These are phyloP conservation scores for Acromyrmex charruanus DNA, from an alignment of 1,140 invertebrate genomes.

Conservation along the genomic window DNA sequence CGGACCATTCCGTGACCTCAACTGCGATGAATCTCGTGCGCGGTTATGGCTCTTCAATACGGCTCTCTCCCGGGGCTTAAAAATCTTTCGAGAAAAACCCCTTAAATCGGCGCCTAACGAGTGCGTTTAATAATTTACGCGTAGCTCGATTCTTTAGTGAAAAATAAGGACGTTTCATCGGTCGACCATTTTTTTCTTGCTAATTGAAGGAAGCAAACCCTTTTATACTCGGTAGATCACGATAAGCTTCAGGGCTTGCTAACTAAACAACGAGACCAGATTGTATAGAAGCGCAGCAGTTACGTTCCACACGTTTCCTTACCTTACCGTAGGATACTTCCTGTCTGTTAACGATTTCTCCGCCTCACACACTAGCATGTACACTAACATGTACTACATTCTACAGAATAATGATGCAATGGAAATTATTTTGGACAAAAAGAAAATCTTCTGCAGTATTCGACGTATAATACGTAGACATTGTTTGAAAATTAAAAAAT, in stretches of 20 bases:
- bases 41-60: constrained; percentile 22
- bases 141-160: constrained; percentile 17
- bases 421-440: constrained; percentile 1
- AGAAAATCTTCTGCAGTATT: background rate
- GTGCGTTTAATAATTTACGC: constrained; percentile 67
- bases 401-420: constrained; percentile 60
- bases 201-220: constrained; percentile 75
- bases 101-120: constrained; percentile 24
- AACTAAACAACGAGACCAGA: constrained; percentile 61
- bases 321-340: constrained; percentile 60
- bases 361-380: constrained; percentile 37
- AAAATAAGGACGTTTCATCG: constrained; percentile 71
- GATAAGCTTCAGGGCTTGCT: constrained; percentile 72
- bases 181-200: constrained; percentile 72
- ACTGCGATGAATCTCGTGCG: constrained; percentile 55
- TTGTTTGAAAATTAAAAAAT: background rate
- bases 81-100: constrained; percentile 3
- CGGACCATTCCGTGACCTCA: constrained; percentile 31
- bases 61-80: constrained; percentile 12
- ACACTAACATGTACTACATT: constrained; percentile 41
- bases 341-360: constrained; percentile 72
- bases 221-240: constrained; percentile 72
- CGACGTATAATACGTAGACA: background rate
- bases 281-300: constrained; percentile 51
- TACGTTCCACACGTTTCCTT: constrained; percentile 58